These are phyloP conservation scores for Lithodes maja DNA, from an alignment of 2,888 invertebrate species.

Conservation along the genomic window DNA sequence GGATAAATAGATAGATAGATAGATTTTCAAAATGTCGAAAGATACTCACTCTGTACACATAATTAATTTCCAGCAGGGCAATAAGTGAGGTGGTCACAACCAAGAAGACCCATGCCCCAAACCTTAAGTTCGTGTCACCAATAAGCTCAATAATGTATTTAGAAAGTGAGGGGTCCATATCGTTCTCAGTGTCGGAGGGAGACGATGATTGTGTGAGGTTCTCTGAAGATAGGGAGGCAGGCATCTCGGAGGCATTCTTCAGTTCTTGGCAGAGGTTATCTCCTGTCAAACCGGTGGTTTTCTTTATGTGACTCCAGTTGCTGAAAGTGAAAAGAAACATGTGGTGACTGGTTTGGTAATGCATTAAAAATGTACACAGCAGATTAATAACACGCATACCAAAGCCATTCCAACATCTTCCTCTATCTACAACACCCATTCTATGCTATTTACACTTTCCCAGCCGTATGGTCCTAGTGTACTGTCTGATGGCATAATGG, in stretches of 20 bases:
- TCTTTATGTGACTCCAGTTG: slow-evolving; percentile 40
- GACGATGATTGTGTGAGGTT: background rate
- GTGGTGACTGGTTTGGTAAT: background rate
- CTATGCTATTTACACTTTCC: background rate
- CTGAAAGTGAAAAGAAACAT: slow-evolving; percentile 24
- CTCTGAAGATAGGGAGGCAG: background rate
- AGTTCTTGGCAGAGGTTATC: slow-evolving; percentile 4
- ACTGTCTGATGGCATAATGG: no score
- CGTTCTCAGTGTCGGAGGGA: background rate
- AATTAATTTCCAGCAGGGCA: slow-evolving; percentile 35
- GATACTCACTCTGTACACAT: slow-evolving; percentile 33
- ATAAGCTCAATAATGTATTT: background rate
- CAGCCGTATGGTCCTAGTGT: background rate
- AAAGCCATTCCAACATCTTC: background rate
- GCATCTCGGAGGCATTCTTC: background rate
- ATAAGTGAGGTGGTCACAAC: slow-evolving; percentile 6
- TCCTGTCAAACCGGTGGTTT: slow-evolving; percentile 25
- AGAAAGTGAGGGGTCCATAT: background rate
- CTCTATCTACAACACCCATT: background rate
- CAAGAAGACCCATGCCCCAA: slow-evolving; percentile 14
- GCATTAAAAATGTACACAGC: background rate
- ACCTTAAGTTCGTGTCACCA: background rate
- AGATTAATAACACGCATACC: background rate
- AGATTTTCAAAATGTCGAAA: no score
- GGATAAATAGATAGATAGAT: no score